Percentiles rank a stretch among this genome's conserved stretches.
These are phyloP conservation scores for Charaxes varanes DNA, from an alignment of 1,140 invertebrate species.

Conservation along the genomic window DNA sequence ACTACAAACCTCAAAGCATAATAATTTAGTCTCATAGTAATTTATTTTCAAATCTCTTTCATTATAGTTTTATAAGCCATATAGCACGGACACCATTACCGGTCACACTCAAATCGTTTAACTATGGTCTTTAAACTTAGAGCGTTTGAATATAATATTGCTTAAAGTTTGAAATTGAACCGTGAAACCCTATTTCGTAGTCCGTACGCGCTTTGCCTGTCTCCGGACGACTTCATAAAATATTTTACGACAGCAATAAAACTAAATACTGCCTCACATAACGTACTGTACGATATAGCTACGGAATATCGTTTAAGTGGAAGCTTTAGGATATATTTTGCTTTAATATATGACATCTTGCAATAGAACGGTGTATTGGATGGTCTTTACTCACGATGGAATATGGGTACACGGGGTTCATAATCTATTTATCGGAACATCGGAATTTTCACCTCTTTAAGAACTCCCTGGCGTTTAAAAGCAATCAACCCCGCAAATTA, in stretches of 20 bases:
- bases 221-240: conserved; percentile 40
- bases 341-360: too few relatives aligned
- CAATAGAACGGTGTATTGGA: too few relatives aligned
- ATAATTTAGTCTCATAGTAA: conserved; percentile 6
- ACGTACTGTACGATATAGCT: conserved; percentile 12
- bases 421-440: too few relatives aligned
- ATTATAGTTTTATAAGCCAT: conserved; percentile 19
- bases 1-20: neutral
- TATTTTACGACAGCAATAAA: conserved; percentile 44
- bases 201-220: conserved; percentile 31
- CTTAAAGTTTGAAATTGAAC: conserved; percentile 5
- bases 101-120: neutral
- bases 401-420: too few relatives aligned
- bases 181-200: conserved; percentile 33
- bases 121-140: neutral
- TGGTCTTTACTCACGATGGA: too few relatives aligned
- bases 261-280: conserved; percentile 37
- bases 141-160: conserved; percentile 14
- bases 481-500: too few relatives aligned
- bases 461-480: too few relatives aligned
- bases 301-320: too few relatives aligned
- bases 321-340: too few relatives aligned
- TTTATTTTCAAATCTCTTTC: conserved; percentile 20
- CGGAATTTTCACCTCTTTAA: too few relatives aligned
- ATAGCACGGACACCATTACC: conserved; percentile 16